Conservation (phyloP, 2,888 invertebrate genomes). For the Esperia sulphurella region DNA sequence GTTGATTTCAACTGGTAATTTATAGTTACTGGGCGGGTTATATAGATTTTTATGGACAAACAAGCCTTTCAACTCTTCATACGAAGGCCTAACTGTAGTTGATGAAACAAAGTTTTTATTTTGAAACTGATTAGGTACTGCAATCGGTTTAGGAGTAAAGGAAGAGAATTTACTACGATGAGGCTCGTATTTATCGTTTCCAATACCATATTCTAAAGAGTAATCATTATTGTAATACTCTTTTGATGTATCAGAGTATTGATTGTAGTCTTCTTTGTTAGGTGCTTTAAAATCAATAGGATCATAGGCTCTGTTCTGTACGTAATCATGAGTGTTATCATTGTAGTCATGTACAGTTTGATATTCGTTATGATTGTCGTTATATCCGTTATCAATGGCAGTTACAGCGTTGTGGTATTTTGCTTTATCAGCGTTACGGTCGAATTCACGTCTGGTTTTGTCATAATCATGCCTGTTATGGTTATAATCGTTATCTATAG, state of each 20-base stretch:
- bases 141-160: constrained; percentile 20
- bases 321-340: constrained; percentile 17
- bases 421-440: constrained; percentile 14
- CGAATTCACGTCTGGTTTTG: constrained; percentile 9
- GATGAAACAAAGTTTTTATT: constrained; percentile 10
- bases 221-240: constrained; percentile 57
- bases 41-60: constrained; percentile 37
- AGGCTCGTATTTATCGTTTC: constrained; percentile 40
- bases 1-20: constrained; percentile 31
- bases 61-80: constrained; percentile 45
- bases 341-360: constrained; percentile 12
- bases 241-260: constrained; percentile 47
- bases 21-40: constrained; percentile 23
- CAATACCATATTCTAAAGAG: constrained; percentile 40
- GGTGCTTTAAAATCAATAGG: constrained; percentile 12
- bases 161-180: constrained; percentile 46
- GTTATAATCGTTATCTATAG: constrained; percentile 22
- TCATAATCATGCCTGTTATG: constrained; percentile 12
- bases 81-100: constrained; percentile 35
- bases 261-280: constrained; percentile 31
- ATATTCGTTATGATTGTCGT: constrained; percentile 6
- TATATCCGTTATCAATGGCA: neutral
- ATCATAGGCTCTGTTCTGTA: constrained; percentile 15
- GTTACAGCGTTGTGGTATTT: neutral
- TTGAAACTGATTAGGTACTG: constrained; percentile 6